phyloP scores from a whole-genome alignment of 2,888 invertebrate species.

The Sepioteuthis lessoniana region DNA sequence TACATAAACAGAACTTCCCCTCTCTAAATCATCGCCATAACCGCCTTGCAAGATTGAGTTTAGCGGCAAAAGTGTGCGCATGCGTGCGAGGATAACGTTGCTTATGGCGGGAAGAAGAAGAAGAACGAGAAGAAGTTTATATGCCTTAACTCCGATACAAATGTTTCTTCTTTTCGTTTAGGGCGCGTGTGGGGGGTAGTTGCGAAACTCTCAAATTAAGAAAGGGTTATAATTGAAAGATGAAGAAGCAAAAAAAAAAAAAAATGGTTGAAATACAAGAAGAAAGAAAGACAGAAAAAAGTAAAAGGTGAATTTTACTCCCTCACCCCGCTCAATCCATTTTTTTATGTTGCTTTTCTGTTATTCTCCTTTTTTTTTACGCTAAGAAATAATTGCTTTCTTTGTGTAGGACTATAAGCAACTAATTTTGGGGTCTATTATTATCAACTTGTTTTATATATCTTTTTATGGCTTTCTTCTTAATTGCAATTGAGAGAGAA shows the following conservation, averaged over 20 bases:
- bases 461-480: neutral
- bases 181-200: too few species aligned
- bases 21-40: neutral
- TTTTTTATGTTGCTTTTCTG: neutral
- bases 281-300: neutral
- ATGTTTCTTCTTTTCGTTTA: neutral
- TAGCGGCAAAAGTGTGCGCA: neutral
- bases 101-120: neutral
- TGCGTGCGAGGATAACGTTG: neutral
- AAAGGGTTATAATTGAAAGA: neutral
- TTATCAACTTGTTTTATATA: neutral
- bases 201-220: too few species aligned
- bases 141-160: neutral
- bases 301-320: neutral
- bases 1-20: neutral
- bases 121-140: neutral
- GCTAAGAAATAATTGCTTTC: conserved; percentile 17
- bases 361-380: neutral
- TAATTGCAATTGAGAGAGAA: neutral
- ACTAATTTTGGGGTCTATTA: neutral
- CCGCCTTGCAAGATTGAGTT: neutral
- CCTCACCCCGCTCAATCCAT: too few species aligned
- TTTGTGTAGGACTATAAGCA: conserved; percentile 33
- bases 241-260: neutral
- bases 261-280: too few species aligned